phyloP scores from a whole-genome alignment of 2,888 invertebrate species.

The Mayetiola destructor region DNA sequence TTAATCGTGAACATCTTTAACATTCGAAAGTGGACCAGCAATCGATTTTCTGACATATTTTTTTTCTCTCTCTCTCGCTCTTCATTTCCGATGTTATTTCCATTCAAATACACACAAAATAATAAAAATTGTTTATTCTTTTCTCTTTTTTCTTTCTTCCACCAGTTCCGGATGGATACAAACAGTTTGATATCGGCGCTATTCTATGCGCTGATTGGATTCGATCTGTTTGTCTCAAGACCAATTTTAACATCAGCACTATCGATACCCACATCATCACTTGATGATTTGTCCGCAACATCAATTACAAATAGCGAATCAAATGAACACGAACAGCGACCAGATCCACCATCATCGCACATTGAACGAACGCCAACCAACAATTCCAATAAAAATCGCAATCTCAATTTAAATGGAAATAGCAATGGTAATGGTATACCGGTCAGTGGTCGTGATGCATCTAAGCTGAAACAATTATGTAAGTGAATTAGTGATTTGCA shows the following conservation, averaged over 20 bases:
- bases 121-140: not conserved
- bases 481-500: too few relatives aligned
- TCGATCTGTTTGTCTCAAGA: conserved; percentile 14
- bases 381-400: not conserved
- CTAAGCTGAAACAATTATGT: conserved; percentile 11
- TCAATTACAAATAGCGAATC: not conserved
- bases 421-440: not conserved
- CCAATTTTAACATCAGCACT: not conserved
- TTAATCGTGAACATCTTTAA: too few relatives aligned
- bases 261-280: conserved; percentile 3
- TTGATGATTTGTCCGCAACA: not conserved
- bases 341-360: not conserved
- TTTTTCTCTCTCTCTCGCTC: too few relatives aligned
- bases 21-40: too few relatives aligned
- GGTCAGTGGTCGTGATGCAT: not conserved
- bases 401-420: not conserved
- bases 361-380: not conserved
- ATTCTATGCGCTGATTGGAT: conserved; percentile 16
- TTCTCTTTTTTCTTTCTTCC: not conserved
- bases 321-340: too few relatives aligned
- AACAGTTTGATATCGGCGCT: conserved; percentile 15
- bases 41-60: too few relatives aligned
- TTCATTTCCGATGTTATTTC: too few relatives aligned
- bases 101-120: too few relatives aligned
- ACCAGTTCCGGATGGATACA: conserved; percentile 17